Evolutionary conservation across 2,888 invertebrate genomes (phyloP).

Genomic region (Tinea trinotella): DNA sequence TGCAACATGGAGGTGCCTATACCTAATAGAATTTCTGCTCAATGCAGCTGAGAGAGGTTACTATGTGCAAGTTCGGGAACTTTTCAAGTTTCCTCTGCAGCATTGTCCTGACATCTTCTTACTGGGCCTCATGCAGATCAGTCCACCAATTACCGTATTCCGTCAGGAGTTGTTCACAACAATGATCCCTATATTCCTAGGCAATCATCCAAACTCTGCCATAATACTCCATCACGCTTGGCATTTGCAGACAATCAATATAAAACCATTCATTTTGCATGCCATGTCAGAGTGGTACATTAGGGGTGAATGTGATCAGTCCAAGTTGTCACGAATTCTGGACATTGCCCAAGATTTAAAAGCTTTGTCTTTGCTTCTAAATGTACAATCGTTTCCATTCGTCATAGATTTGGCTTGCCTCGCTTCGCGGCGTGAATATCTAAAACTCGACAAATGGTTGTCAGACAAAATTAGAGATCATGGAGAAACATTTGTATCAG

Average conservation of each 20-base stretch:
- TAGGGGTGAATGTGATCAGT: slow-evolving; percentile 93
- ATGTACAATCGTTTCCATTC: slow-evolving; percentile 94
- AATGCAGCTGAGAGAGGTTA: slow-evolving; percentile 90
- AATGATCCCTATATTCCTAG: slow-evolving; percentile 93
- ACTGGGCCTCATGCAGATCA: slow-evolving; percentile 89
- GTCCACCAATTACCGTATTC: slow-evolving; percentile 82
- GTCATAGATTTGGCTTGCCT: slow-evolving; percentile 98
- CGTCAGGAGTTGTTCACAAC: slow-evolving; percentile 90
- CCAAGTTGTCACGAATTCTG: slow-evolving; percentile 91
- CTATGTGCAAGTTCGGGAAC: slow-evolving; percentile 85
- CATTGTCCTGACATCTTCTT: slow-evolving; percentile 96
- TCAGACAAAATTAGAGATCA: slow-evolving; percentile 97
- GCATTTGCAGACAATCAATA: slow-evolving; percentile 83
- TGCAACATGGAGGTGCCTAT: slow-evolving; percentile 93
- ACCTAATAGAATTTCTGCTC: slow-evolving; percentile 90
- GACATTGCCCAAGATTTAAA: slow-evolving; percentile 97
- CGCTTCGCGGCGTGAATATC: slow-evolving; percentile 95
- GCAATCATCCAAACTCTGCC: slow-evolving; percentile 96
- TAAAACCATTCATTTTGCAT: slow-evolving; percentile 91
- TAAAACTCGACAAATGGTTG: slow-evolving; percentile 98
- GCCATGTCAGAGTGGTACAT: slow-evolving; percentile 98
- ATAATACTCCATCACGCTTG: slow-evolving; percentile 97
- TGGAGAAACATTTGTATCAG: slow-evolving; percentile 90
- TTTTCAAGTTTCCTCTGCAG: slow-evolving; percentile 92
- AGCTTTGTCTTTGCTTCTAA: slow-evolving; percentile 91